Evolutionary conservation across 2,113 vertebrate species (phyloP).

Genomic region (Brachionichthys hirsutus): DNA sequence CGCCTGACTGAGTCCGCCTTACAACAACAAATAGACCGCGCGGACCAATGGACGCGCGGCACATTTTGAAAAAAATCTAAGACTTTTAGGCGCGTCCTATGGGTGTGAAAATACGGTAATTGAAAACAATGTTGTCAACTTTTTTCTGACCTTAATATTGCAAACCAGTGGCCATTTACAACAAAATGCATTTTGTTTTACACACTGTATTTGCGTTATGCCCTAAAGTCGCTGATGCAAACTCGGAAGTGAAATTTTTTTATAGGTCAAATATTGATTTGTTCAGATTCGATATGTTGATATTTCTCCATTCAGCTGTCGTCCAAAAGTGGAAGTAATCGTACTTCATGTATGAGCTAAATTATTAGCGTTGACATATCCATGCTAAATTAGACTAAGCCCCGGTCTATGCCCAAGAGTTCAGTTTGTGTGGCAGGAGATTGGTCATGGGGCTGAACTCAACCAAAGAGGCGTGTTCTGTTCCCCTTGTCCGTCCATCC

Average conservation of each 20-base stretch:
- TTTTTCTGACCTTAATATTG: conserved; percentile 51
- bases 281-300: neutral
- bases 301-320: neutral
- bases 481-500: neutral
- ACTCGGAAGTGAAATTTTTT: neutral
- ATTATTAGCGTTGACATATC: conserved; percentile 39
- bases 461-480: neutral
- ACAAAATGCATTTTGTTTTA: conserved; percentile 20
- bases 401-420: conserved; percentile 19
- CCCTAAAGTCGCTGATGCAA: conserved; percentile 9
- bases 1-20: too few relatives aligned
- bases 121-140: conserved; percentile 52
- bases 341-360: conserved; percentile 15
- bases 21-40: too few relatives aligned
- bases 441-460: conserved; percentile 48
- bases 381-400: conserved; percentile 42
- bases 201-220: conserved; percentile 3
- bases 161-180: conserved; percentile 28
- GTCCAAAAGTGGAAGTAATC: conserved; percentile 1
- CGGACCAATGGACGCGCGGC: too few relatives aligned
- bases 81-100: too few relatives aligned
- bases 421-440: conserved; percentile 45
- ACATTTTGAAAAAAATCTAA: too few relatives aligned
- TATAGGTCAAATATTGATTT: neutral
- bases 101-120: too few relatives aligned